Evolutionary conservation across 2,113 vertebrate genomes (phyloP), one percentile per base, ranked within the genome.

Genomic region (Sceloporus undulatus): DNA sequence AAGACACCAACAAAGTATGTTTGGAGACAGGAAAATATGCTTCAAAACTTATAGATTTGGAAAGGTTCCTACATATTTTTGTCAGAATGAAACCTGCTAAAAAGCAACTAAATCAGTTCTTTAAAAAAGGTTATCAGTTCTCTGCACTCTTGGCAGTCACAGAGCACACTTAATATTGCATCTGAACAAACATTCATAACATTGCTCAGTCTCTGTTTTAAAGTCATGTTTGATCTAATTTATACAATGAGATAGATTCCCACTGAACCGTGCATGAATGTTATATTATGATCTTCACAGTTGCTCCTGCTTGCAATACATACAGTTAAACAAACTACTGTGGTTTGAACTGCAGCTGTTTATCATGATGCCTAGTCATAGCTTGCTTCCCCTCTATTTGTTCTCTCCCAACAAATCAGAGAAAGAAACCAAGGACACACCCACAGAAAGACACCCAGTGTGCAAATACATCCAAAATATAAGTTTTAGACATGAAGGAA

Each of bases 1-100:
- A 92, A 97, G 90, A 97, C 91, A 96, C 95, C 93, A 95, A 93
- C 95, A 96, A 75, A 92, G 91, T 90, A 91, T 76, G 88, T 94
- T 86, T 94, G 88, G 25, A 92, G 92, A 95, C 74, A 96, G 70
- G 16, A 96, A 96, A 93, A 76, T 96, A 87, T 93, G 90, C 77
- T 81, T 88, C 91, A 85, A 73, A 88, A 92, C 40, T 93, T 82
- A 56, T 82, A 90, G 29, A 91, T 87, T 5, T 79, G 54, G 87
- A 68, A 82, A 85, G 59, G 59, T 62, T 62, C 13, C 87, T 88
- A 91, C 48, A 88, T 88, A 93, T 66, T 14, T 62, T 92, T 88
- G 94, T 77, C 82, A 95, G 81, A 93, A 90, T 77, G 85, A 52
- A 91, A 91, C 86, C 90, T 90, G 86, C 80, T 0, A 1, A 48